phyloP scores from a whole-genome alignment of 2,888 invertebrate genomes.

The Acleris holmiana region DNA sequence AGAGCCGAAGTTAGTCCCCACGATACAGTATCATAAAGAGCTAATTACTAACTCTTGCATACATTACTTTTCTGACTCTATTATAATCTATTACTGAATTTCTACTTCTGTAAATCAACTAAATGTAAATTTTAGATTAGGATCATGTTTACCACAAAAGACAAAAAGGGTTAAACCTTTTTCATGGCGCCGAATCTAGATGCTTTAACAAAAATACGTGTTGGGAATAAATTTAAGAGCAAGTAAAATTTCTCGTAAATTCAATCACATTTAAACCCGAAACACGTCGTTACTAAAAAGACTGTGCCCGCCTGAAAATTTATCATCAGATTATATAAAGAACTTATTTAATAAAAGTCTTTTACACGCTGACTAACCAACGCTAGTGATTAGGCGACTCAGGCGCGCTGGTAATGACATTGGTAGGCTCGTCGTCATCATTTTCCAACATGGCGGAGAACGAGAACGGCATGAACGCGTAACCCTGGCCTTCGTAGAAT shows the following conservation, averaged over 20 bases:
- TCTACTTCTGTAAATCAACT: not conserved
- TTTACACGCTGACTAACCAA: constrained; percentile 21
- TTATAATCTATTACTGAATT: not conserved
- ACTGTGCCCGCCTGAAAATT: too few species aligned
- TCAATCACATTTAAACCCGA: too few species aligned
- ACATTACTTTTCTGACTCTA: not conserved
- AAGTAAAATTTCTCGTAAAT: too few species aligned
- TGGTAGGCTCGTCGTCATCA: constrained; percentile 68
- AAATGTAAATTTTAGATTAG: too few species aligned
- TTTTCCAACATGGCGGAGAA: constrained; percentile 86
- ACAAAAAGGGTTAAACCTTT: too few species aligned
- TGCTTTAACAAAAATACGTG: not conserved
- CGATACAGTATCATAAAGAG: too few species aligned
- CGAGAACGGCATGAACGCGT: constrained; percentile 90
- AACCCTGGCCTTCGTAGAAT: constrained; percentile 92
- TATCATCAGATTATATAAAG: not conserved
- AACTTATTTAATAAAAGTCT: constrained; percentile 30
- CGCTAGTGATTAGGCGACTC: constrained; percentile 55
- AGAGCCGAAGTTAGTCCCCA: too few species aligned
- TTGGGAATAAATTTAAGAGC: not conserved
- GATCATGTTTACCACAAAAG: too few species aligned
- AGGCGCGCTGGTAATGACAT: constrained; percentile 57
- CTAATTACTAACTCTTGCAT: not conserved
- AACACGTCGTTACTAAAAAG: too few species aligned
- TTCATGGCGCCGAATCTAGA: not conserved